phyloP scores from a whole-genome alignment of 2,113 vertebrate genomes.

The Herpetotheres cachinnans region DNA sequence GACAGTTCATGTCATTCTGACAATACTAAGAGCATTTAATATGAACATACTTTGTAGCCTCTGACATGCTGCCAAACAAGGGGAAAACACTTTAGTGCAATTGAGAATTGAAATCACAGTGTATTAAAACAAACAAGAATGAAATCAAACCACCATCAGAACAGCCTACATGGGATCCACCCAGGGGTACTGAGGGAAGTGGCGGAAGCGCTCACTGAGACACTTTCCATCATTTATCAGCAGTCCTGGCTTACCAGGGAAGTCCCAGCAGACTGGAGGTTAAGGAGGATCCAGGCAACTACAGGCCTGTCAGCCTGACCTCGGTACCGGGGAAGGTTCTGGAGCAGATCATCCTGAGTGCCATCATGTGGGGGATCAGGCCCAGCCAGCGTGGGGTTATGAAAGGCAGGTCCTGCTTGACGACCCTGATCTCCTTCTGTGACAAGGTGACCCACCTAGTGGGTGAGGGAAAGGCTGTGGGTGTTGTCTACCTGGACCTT shows the following conservation, averaged over 20 bases:
- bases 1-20: background rate
- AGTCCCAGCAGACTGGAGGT: background rate
- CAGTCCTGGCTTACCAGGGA: background rate
- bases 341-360: background rate
- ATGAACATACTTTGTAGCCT: background rate
- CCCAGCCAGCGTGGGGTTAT: background rate
- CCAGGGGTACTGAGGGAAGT: background rate
- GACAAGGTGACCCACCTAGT: background rate
- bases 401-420: background rate
- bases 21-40: background rate
- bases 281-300: background rate
- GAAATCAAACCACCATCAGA: background rate
- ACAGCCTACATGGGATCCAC: background rate
- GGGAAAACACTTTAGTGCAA: background rate
- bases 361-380: background rate
- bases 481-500: background rate
- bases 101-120: background rate
- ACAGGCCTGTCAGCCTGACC: too few species aligned
- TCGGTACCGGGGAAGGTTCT: background rate
- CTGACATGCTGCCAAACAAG: slow-evolving; percentile 9
- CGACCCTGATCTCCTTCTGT: background rate
- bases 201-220: background rate
- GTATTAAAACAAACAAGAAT: slow-evolving; percentile 9
- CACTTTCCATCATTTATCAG: background rate
- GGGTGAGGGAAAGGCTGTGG: background rate